phyloP scores from a whole-genome alignment of 2,888 invertebrate species.

The Athrips mouffetella region DNA sequence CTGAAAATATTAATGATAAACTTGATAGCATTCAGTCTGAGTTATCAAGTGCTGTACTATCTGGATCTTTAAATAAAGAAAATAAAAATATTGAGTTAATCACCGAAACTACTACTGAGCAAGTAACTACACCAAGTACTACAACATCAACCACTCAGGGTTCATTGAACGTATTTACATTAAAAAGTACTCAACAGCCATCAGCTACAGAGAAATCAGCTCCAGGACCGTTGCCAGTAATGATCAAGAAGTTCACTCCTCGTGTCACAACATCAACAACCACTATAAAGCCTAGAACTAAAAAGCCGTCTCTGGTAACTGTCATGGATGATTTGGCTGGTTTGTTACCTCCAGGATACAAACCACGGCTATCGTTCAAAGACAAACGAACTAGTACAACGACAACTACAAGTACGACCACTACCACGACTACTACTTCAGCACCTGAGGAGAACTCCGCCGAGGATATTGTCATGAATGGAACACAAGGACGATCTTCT shows the following conservation, averaged over 20 bases:
- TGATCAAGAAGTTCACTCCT: conserved; percentile 82
- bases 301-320: conserved; percentile 64
- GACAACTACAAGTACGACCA: conserved; percentile 39
- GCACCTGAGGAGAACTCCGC: conserved; percentile 27
- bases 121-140: conserved; percentile 43
- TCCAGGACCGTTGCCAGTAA: conserved; percentile 79
- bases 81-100: conserved; percentile 83
- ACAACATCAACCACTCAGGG: conserved; percentile 49
- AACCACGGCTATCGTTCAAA: conserved; percentile 71
- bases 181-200: conserved; percentile 70
- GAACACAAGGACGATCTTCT: conserved; percentile 71
- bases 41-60: conserved; percentile 86
- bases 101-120: conserved; percentile 73
- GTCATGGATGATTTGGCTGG: conserved; percentile 80
- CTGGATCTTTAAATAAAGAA: conserved; percentile 83
- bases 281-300: conserved; percentile 63
- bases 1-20: conserved; percentile 92
- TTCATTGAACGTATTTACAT: conserved; percentile 67
- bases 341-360: conserved; percentile 81
- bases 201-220: conserved; percentile 72
- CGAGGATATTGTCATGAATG: conserved; percentile 47
- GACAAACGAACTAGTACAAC: conserved; percentile 75
- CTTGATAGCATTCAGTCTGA: conserved; percentile 91
- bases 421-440: conserved; percentile 28
- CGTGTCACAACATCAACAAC: conserved; percentile 48